Evolutionary conservation across 92 coral and sea anemone genomes (phyloP), one percentile per base, ranked within the genome.

Genomic region (Desmophyllum pertusum): DNA sequence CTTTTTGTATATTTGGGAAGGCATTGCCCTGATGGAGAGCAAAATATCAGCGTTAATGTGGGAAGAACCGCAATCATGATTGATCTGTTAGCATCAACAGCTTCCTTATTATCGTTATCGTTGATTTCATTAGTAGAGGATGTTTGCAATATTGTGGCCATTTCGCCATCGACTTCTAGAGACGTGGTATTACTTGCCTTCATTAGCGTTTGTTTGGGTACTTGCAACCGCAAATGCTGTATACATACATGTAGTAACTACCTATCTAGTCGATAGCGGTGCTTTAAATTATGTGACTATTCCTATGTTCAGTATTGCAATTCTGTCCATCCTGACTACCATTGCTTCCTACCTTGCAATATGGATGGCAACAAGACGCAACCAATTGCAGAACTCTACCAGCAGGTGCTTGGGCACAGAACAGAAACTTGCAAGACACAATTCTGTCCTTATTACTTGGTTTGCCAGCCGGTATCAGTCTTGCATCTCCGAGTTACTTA

Each of bases 121-220:
- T 52, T 53, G 19, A 75, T 53, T 51, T 30, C 79, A 35, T n/a
- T 75, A 27, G 79, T n/a, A 75, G 23, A 50, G 79, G 27, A 75
- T 75, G 79, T 75, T 75, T 30, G 79, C 79, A 27, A 50, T 75
- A 25, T 53, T 75, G 29, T 42, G 79, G 66, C 79, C 77, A 11
- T 73, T 73, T 73, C 77, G 77, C 57, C 77, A 73, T 27, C 77
- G 77, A 7, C 31, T 27, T 37, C 43, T 43, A n/a, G 59, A 53
- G 64, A 75, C 63, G 6, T 50, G 79, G 66, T 21, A 52, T 19
- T 75, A 75, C 66, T 50, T 11, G 66, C 15, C 30, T 75, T 45
- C 2, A 51, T 52, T 75, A n/a, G 45, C 45, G 43, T 15, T 15
- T 75, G 13, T 75, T 10, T 75, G 79, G 79, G 8, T 75, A 1